Base-by-base conservation (phyloP, 2,113 vertebrate species). In the Varanus komodoensis region DNA sequence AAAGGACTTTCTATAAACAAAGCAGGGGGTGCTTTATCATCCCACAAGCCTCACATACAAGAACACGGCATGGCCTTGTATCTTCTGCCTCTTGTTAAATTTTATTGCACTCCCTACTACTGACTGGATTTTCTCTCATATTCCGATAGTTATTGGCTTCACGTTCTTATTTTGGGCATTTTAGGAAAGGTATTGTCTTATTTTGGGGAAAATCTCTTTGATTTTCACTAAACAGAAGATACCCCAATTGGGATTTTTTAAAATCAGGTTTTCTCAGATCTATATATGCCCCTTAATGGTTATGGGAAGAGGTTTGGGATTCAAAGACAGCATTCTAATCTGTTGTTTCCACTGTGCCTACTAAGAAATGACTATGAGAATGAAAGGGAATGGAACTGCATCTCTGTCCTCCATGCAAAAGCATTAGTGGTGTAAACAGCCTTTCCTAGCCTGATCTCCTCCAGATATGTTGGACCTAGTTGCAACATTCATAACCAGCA, bases 1-100 rank as follows among this genome's bases (percentile, higher is more conserved):
- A 97, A 99, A 99, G 84, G 99, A 99, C 97, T 99, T 99, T 98
- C 99, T 99, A 95, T 93, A 95, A 93, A 64, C 95, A 93, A 94
- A 78, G 38, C 89, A 89, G 88, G 74, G 91, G 2, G 64, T 92
- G 93, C 83, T 84, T 92, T 95, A 92, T 82, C 44, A 73, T 86
- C 89, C 80, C 68, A 86, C 82, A 44, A 52, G 81, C 8, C 34
- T 48, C 32, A 77, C n/a, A 32, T 12, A 19, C 25, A 87, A 38
- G 34, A 34, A 25, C 21, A 17, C 29, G 25, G 8, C 8, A 44
- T 23, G 48, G n/a, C 29, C 38, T 86, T 14, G 50, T 2, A n/a
- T 14, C 32, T 78, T 23, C 38, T 54, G 23, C 23, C 14, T 69
- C 54, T 14, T 86, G n/a, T 90, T n/a, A 54, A 78, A 74, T 5